Conservation (phyloP, 2,888 invertebrate species). For the Drosophila pseudotakahashii region DNA sequence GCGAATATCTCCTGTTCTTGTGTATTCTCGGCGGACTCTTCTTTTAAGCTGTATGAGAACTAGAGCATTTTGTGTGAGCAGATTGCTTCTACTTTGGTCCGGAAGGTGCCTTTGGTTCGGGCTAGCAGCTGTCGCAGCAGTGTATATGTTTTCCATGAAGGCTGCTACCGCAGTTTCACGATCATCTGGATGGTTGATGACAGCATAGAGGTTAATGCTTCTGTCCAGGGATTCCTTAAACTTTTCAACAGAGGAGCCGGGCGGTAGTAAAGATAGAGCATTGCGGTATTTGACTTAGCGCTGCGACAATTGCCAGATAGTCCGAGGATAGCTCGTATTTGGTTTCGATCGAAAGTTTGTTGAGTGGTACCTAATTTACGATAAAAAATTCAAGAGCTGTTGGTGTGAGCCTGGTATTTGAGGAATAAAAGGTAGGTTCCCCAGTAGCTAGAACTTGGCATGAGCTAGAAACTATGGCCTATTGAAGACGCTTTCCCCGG, state of each 20-base stretch:
- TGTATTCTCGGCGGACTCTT: too few species aligned
- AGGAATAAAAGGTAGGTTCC: constrained; percentile 1
- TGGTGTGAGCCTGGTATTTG: constrained; percentile 1
- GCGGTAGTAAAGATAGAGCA: not conserved
- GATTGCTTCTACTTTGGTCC: too few species aligned
- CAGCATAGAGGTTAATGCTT: not conserved
- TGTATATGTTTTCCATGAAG: too few species aligned
- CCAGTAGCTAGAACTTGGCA: constrained; percentile 6
- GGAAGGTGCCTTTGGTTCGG: too few species aligned
- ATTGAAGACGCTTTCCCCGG: constrained; percentile 1
- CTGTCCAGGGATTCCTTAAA: constrained; percentile 12
- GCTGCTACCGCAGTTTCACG: too few species aligned
- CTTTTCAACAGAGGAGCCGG: not conserved
- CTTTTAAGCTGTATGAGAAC: too few species aligned
- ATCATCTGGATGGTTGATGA: too few species aligned
- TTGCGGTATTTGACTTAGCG: not conserved
- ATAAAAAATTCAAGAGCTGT: not conserved
- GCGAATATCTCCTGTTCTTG: too few species aligned
- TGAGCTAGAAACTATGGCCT: constrained; percentile 3
- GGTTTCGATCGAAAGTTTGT: not conserved
- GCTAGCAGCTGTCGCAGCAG: too few species aligned
- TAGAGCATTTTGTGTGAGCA: too few species aligned
- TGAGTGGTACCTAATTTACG: not conserved
- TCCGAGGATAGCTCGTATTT: constrained; percentile 9
- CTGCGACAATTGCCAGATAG: not conserved